phyloP scores from a whole-genome alignment of 2,113 vertebrate genomes.

The Nycticorax nycticorax region DNA sequence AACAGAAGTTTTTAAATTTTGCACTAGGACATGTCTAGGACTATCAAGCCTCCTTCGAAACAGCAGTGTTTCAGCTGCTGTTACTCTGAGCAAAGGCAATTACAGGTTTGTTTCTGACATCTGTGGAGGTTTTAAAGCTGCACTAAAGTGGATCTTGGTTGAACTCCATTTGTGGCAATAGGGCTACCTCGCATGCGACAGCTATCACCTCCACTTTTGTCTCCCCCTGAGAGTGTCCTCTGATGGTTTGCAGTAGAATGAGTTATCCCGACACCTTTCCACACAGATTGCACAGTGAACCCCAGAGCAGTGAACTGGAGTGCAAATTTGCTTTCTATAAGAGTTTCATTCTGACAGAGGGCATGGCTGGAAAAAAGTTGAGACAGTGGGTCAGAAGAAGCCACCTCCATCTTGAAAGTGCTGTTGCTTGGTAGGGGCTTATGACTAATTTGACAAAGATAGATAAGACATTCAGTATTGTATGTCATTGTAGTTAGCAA shows the following conservation, averaged over 20 bases:
- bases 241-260: background rate
- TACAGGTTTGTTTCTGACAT: background rate
- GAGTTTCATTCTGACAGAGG: background rate
- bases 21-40: background rate
- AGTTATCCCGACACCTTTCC: background rate
- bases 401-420: slow-evolving; percentile 5
- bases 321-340: background rate
- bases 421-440: background rate
- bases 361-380: background rate
- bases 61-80: background rate
- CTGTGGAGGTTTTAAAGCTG: background rate
- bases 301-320: background rate
- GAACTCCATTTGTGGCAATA: background rate
- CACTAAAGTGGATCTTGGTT: background rate
- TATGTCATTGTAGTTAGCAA: background rate
- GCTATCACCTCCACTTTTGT: background rate
- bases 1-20: background rate
- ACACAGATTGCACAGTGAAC: background rate
- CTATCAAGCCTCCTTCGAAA: background rate
- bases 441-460: background rate
- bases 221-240: background rate
- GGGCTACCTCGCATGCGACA: background rate
- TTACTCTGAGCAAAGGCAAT: background rate
- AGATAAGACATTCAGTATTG: background rate
- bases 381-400: slow-evolving; percentile 3